phyloP scores from a whole-genome alignment of 2,113 vertebrate genomes.

The Lepus timidus region DNA sequence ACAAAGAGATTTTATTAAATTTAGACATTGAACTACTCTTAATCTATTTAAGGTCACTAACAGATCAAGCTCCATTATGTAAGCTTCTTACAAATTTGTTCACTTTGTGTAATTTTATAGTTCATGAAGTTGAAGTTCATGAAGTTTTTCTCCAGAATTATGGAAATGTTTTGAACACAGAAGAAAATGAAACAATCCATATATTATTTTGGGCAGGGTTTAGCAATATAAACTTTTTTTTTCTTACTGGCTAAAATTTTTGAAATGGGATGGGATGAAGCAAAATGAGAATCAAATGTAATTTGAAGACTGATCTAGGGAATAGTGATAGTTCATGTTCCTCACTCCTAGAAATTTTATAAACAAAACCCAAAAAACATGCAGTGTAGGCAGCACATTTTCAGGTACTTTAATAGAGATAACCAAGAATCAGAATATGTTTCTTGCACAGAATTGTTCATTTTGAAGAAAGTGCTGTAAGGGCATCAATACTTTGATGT shows the following conservation, averaged over 20 bases:
- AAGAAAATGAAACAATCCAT: slow-evolving; percentile 42
- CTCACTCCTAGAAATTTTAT: background rate
- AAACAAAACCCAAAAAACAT: background rate
- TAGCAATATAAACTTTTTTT: background rate
- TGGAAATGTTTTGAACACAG: slow-evolving; percentile 60
- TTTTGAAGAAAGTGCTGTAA: slow-evolving; percentile 61
- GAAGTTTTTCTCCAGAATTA: background rate
- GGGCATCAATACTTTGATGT: background rate
- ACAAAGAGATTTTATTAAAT: slow-evolving; percentile 41
- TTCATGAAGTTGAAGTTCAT: slow-evolving; percentile 1
- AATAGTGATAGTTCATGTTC: background rate
- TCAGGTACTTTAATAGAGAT: slow-evolving; percentile 47
- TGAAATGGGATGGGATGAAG: background rate
- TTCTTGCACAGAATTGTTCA: slow-evolving; percentile 50
- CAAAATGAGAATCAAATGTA: slow-evolving; percentile 52
- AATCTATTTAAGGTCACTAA: slow-evolving; percentile 27
- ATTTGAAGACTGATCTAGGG: slow-evolving; percentile 46
- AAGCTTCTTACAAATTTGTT: slow-evolving; percentile 31
- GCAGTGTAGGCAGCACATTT: slow-evolving; percentile 51
- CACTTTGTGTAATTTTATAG: slow-evolving; percentile 49
- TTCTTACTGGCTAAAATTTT: slow-evolving; percentile 38
- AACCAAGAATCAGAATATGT: slow-evolving; percentile 56
- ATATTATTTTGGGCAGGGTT: slow-evolving; percentile 43
- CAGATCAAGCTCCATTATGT: slow-evolving; percentile 61
- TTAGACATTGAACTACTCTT: slow-evolving; percentile 42